phyloP scores from a whole-genome alignment of 2,113 vertebrate genomes.

The Mus pahari region DNA sequence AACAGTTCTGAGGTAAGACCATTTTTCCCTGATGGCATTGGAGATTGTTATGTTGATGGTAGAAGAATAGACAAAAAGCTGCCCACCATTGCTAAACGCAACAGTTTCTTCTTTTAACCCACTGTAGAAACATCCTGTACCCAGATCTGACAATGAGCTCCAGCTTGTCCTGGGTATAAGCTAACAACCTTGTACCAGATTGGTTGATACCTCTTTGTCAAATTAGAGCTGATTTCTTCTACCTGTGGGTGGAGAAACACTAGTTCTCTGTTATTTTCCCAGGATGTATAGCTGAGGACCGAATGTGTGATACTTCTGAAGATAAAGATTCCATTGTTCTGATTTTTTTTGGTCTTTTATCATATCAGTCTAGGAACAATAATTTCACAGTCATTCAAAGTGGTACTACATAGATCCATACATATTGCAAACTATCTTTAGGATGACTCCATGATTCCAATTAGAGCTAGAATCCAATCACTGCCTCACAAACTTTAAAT shows the following conservation, averaged over 20 bases:
- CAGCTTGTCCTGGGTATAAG: constrained; percentile 1
- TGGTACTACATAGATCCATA: background rate
- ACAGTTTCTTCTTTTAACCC: background rate
- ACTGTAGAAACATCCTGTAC: background rate
- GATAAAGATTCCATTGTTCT: constrained; percentile 24
- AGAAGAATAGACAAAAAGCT: constrained; percentile 18
- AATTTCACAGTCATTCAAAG: constrained; percentile 39
- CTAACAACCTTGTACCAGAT: constrained; percentile 16
- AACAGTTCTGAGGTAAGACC: constrained; percentile 40
- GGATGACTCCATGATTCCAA: constrained; percentile 25
- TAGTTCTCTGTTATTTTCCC: background rate
- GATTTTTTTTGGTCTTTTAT: constrained; percentile 18
- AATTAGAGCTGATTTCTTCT: constrained; percentile 43
- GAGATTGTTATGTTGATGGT: background rate
- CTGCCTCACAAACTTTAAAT: constrained; percentile 34
- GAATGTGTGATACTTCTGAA: constrained; percentile 30
- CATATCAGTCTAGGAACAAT: background rate
- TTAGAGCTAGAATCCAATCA: constrained; percentile 34
- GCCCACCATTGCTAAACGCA: constrained; percentile 21
- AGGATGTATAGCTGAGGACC: constrained; percentile 16
- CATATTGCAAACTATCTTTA: constrained; percentile 18
- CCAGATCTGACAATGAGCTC: constrained; percentile 25
- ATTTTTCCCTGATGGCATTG: constrained; percentile 21
- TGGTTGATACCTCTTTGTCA: constrained; percentile 38
- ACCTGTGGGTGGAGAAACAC: background rate